Percentiles rank a stretch among this genome's conserved stretches.
phyloP scores from a whole-genome alignment of 2,888 invertebrate genomes.

The Calameuta pallipes region DNA sequence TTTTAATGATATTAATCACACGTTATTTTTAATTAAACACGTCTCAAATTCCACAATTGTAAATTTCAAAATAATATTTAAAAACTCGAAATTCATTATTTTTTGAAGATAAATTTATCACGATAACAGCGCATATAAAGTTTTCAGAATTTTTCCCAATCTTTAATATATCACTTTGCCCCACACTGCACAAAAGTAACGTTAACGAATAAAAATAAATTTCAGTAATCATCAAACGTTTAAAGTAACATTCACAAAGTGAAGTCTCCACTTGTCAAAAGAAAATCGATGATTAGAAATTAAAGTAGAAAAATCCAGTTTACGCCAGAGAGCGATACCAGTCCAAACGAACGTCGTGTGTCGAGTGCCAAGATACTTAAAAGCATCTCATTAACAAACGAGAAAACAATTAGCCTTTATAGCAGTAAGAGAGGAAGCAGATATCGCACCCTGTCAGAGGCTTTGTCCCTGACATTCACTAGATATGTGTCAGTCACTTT shows the following conservation, averaged over 20 bases:
- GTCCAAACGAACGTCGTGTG: too few species aligned
- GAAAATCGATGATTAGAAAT: too few species aligned
- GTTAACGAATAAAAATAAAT: too few species aligned
- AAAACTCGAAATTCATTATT: background rate
- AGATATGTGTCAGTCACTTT: background rate
- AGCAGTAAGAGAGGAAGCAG: slow-evolving; percentile 36
- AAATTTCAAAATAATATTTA: background rate
- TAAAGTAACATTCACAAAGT: too few species aligned
- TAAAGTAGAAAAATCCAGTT: too few species aligned
- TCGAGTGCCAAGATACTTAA: too few species aligned
- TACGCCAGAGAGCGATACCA: too few species aligned
- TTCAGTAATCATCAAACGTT: too few species aligned
- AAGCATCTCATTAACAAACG: too few species aligned
- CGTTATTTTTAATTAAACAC: background rate
- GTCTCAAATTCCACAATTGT: background rate
- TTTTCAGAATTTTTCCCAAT: background rate
- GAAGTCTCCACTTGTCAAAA: too few species aligned
- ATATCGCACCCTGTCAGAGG: slow-evolving; percentile 30
- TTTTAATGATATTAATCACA: background rate
- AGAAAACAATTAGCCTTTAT: slow-evolving; percentile 32
- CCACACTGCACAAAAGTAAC: too few species aligned
- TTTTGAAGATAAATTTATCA: background rate
- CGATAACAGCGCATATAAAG: background rate
- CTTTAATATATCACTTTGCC: background rate
- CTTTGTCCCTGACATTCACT: slow-evolving; percentile 49